Base-by-base conservation (phyloP, 2,113 vertebrate genomes). In the Emydura subglobosa region DNA sequence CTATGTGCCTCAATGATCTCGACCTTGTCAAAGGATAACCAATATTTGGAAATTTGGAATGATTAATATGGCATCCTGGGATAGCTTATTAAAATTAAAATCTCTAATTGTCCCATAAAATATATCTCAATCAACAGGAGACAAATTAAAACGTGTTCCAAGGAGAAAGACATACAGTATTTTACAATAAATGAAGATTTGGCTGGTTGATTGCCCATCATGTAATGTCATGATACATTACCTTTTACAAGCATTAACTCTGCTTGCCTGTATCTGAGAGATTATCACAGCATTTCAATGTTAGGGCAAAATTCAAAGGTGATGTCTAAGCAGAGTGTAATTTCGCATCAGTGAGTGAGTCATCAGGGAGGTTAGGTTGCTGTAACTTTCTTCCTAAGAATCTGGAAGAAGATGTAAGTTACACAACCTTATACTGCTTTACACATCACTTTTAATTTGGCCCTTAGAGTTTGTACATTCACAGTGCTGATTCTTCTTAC, bases 271-370 rank as follows among this genome's bases (percentile, higher is more conserved):
- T 81, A 57, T 90, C 86, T 65, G 55, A 53, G 92, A 78, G 79
- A 89, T 88, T 89, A 96, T 94, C 92, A 93, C 74, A 86, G 86
- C 65, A 24, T 91, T 94, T 96, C 92, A 94, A 61, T 91, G n/a
- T 74, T 49, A 22, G 17, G 39, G 55, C 16, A 27, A 42, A 79
- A 65, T 84, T 91, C 84, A 88, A 93, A 93, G 87, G 95, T 80
- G 76, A 94, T 54, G 80, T 44, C 72, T 86, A 86, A 89, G 49
- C 85, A 80, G 84, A 96, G 85, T 86, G 86, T 72, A 0, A 1
- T n/a, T 84, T 94, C 1, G 1, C 86, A 89, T 61, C 82, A 90
- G 21, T 68, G 83, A 78, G 31, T 55, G 84, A 86, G 65, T 29
- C 50, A 31, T 82, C 88, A 89, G 39, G 47, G 65, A 92, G 72